These are phyloP conservation scores for Drosophila paranaensis DNA, from an alignment of 2,888 invertebrate genomes.

Conservation along the genomic window DNA sequence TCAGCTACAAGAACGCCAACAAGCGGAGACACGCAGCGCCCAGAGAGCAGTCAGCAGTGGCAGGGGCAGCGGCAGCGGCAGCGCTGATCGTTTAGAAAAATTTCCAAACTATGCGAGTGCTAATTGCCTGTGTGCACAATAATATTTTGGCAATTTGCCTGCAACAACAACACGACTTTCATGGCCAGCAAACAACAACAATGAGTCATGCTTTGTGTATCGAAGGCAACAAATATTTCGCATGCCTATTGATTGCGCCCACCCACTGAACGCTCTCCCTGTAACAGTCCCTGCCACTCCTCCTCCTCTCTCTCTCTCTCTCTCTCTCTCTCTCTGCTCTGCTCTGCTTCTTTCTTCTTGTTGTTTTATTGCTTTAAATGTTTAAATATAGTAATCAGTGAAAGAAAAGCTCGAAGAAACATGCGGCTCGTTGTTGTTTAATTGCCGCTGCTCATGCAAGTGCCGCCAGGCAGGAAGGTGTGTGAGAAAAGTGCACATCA, in stretches of 20 bases:
- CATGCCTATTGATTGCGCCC: conserved; percentile 64
- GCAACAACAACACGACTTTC: conserved; percentile 29
- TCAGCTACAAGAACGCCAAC: conserved; percentile 65
- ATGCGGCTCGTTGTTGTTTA: conserved; percentile 65
- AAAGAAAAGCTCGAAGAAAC: conserved; percentile 59
- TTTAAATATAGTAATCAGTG: conserved; percentile 73
- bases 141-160: conserved; percentile 65
- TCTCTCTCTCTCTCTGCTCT: neutral
- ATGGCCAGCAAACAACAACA: conserved; percentile 41
- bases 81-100: conserved; percentile 36
- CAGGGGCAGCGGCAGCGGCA: neutral
- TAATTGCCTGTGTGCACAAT: conserved; percentile 63
- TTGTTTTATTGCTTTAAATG: conserved; percentile 61
- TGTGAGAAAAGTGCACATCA: conserved; percentile 53
- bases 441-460: conserved; percentile 71
- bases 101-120: conserved; percentile 52
- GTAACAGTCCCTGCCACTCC: neutral
- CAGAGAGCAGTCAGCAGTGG: neutral
- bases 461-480: conserved; percentile 34
- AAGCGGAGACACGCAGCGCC: conserved; percentile 30
- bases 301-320: neutral
- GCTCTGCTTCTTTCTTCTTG: neutral
- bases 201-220: conserved; percentile 43
- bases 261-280: conserved; percentile 1
- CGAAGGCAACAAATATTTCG: conserved; percentile 57